These are phyloP conservation scores for Aurelia sp. DNA, from an alignment of 30 jellyfish, hydroid and myxozoan species.

Conservation along the genomic window DNA sequence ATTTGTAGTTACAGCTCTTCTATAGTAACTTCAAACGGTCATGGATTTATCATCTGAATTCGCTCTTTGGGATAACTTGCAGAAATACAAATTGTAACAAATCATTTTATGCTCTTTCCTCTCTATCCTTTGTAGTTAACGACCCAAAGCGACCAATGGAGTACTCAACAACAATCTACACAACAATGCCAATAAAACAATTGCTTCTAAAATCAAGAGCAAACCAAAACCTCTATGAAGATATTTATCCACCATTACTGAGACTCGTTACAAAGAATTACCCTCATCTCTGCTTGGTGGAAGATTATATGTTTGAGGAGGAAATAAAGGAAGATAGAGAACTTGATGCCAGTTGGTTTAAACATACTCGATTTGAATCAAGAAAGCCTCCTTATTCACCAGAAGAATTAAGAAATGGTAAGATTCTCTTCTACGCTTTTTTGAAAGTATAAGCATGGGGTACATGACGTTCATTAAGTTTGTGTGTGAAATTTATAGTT, in stretches of 20 bases:
- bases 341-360: not conserved
- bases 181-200: constrained; percentile 91
- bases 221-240: constrained; percentile 67
- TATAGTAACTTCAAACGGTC: no score
- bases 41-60: no score
- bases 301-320: constrained; percentile 94
- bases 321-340: constrained; percentile 55
- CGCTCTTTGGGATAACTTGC: no score
- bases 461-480: not conserved
- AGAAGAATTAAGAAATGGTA: constrained; percentile 57
- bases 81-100: no score
- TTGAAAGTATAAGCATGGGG: not conserved
- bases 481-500: no score
- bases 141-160: constrained; percentile 73
- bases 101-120: no score
- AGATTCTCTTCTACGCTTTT: not conserved
- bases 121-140: constrained; percentile 38
- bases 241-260: constrained; percentile 86
- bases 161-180: constrained; percentile 79
- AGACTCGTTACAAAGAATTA: constrained; percentile 89
- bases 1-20: no score
- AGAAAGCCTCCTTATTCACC: constrained; percentile 33
- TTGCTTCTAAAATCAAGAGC: constrained; percentile 76
- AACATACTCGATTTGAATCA: not conserved
- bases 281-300: constrained; percentile 95